These are phyloP conservation scores for Pachycephala philippinensis DNA, from an alignment of 2,113 vertebrate species.

Conservation along the genomic window DNA sequence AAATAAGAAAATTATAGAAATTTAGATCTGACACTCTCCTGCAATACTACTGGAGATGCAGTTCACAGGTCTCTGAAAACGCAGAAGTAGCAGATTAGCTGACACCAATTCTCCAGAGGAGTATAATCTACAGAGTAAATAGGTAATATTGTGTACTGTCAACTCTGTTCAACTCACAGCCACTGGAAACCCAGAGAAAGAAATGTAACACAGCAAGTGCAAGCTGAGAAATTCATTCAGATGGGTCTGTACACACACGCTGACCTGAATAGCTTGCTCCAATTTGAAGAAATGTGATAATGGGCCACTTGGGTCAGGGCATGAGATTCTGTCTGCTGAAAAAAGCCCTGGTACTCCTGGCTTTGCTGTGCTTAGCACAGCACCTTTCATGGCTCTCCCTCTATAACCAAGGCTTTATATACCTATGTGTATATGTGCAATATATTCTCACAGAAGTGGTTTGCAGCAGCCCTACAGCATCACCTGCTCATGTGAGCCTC, in stretches of 20 bases:
- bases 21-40: neutral
- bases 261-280: neutral
- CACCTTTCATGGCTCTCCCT: neutral
- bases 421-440: fast-evolving
- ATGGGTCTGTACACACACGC: neutral
- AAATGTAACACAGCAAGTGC: neutral
- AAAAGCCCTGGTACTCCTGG: neutral
- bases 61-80: neutral
- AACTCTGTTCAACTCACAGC: slow-evolving; percentile 2
- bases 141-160: slow-evolving; percentile 6
- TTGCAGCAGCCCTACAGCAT: neutral
- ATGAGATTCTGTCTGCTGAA: neutral
- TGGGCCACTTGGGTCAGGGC: neutral
- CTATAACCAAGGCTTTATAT: neutral
- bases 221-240: neutral
- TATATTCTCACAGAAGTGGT: neutral
- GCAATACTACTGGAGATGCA: neutral
- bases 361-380: neutral
- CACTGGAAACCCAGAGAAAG: neutral
- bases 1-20: neutral
- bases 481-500: neutral
- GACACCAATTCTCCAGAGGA: neutral
- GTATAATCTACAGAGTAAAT: slow-evolving; percentile 14
- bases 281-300: neutral
- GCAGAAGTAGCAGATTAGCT: neutral